Evolutionary conservation across 2,888 invertebrate species (phyloP), one percentile per base, ranked within the genome.

Genomic region (Chymomyza amoena): DNA sequence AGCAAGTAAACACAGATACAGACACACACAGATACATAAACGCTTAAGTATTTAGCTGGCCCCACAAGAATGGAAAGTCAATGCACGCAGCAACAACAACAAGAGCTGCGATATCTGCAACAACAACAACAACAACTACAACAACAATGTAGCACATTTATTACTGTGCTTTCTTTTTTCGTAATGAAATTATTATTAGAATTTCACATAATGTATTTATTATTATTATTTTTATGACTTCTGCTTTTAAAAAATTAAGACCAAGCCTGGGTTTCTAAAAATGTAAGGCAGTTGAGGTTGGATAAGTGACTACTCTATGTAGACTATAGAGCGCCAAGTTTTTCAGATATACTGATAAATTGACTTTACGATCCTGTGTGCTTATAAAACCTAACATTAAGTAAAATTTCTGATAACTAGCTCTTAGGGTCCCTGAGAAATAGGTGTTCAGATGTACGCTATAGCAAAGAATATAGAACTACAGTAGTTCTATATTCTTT

Each of bases 21-120:
- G n/a, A n/a, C 28, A 54, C 56, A 59, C 62, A 50, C 15, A 51
- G 18, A n/a, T 10, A 60, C 18, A 61, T 2, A 39, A 0, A n/a
- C 28, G 32, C 20, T 25, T 6, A 25, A 20, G 13, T 20, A 20
- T 57, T 25, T 57, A 6, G 57, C 20, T 28, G 13, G 15, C 62
- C 54, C 56, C 64, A 32, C 70, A 76, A 82, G 76, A 84, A 80
- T 83, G 77, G 83, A 82, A 84, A 84, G 85, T 83, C 83, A 83
- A 83, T 82, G 85, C 79, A 84, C 83, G 77, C 81, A 71, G 84
- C 79, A 69, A 81, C 75, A 54, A 62, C n/a, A 25, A 25, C 25
- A 25, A 25, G 25, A 25, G 25, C 25, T 25, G 25, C 25, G 25
- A 25, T 25, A 25, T 25, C 25, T 25, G 84, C 79, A 69, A 79